Evolutionary conservation across 1,140 invertebrate genomes (phyloP).

Genomic region (Archegozetes longisetosus): DNA sequence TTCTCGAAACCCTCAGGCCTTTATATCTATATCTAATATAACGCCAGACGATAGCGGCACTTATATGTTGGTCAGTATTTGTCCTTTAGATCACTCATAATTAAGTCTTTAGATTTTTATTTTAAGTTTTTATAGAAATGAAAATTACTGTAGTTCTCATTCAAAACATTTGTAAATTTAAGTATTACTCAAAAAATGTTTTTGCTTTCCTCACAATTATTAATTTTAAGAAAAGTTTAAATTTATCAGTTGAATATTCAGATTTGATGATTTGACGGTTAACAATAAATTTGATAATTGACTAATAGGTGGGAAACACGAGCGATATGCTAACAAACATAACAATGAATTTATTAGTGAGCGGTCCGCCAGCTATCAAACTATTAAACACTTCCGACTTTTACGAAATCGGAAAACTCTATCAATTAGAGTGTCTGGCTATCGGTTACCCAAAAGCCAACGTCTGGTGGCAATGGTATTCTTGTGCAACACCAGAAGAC

Average conservation of each 20-base stretch:
- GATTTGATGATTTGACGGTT: too few species aligned
- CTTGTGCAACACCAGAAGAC: background rate
- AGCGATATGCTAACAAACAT: conserved; percentile 14
- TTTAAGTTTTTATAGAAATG: too few species aligned
- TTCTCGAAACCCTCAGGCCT: background rate
- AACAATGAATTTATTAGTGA: conserved; percentile 12
- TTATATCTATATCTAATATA: background rate
- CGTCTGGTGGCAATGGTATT: conserved; percentile 18
- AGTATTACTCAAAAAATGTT: too few species aligned
- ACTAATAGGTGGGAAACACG: conserved; percentile 1
- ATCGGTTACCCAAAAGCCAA: conserved; percentile 12
- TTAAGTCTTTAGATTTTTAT: too few species aligned
- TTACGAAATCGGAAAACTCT: conserved; percentile 7
- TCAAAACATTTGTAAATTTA: too few species aligned
- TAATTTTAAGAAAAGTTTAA: too few species aligned
- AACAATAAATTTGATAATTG: too few species aligned
- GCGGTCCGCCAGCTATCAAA: conserved; percentile 14
- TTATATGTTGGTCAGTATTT: conserved; percentile 13
- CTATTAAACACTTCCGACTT: conserved; percentile 6
- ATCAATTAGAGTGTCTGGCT: conserved; percentile 16
- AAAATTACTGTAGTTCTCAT: too few species aligned
- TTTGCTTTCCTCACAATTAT: too few species aligned
- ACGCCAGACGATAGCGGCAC: conserved; percentile 10
- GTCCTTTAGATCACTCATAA: too few species aligned
- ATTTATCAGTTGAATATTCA: too few species aligned